Base-by-base conservation (phyloP, 2,888 invertebrate genomes). In the Chymomyza amoena region DNA sequence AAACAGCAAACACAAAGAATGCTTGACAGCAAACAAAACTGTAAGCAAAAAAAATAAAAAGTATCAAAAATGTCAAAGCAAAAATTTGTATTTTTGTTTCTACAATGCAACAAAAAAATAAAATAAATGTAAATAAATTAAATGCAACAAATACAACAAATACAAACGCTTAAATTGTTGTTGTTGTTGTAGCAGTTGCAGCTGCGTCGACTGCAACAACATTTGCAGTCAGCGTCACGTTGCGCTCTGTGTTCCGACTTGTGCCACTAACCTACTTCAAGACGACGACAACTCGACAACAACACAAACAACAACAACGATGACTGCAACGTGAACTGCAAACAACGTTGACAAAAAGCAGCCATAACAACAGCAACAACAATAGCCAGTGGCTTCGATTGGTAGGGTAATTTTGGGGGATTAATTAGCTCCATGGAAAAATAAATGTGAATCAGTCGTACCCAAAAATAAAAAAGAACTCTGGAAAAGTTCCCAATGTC, bases 201-300 rank as follows among this genome's bases (percentile, higher is more conserved):
- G 63, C 66, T 64, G 61, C 69, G 80, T 54, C 18, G 18, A 16
- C 20, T 54, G 54, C 54, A 16, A 54, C 54, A 20, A 54, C 20
- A 64, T 70, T 70, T 75, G 78, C 68, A 75, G 82, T 20, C 75
- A 81, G 81, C 39, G 39, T 81, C 80, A 81, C 84, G 84, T 80
- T 81, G 78, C 64, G 57, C 68, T 71, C 32, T 32, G 32, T 32
- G 81, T 32, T 76, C 76, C 78, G 77, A 75, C 67, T 45, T 84
- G 84, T 84, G 84, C 84, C 84, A 84, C 84, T 84, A 84, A 84
- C 84, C 84, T 76, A 84, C 88, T 84, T 84, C 77, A 71, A 80
- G 83, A 82, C 83, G 83, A 82, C 83, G 83, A 82, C 83, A 81
- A 83, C 75, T 76, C 69, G 68, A 81, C 81, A 64, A n/a, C 64